phyloP scores from a whole-genome alignment of 2,888 invertebrate genomes.

The Tipula helvola region DNA sequence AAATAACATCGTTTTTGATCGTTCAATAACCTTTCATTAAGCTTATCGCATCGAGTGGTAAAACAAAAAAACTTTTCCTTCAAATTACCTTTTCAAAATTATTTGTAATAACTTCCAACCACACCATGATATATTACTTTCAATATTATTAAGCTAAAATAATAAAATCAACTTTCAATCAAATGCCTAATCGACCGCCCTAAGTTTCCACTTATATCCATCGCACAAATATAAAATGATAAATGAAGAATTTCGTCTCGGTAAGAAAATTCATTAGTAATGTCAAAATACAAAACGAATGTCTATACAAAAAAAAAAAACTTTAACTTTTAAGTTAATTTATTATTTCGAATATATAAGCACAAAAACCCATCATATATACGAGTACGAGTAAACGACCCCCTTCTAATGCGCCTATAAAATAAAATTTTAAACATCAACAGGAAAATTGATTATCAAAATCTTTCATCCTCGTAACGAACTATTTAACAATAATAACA shows the following conservation, averaged over 20 bases:
- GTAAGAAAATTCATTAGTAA: background rate
- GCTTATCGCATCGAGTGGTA: too few species aligned
- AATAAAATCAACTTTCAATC: background rate
- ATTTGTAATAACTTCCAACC: background rate
- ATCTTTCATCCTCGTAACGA: background rate
- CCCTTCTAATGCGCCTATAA: background rate
- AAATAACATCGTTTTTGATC: too few species aligned
- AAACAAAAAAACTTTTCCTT: background rate
- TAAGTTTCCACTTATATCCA: background rate
- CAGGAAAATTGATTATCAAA: background rate
- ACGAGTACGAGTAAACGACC: background rate
- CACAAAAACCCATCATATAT: background rate
- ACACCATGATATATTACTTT: background rate
- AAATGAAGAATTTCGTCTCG: background rate
- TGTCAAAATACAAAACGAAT: background rate
- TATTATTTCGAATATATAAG: background rate
- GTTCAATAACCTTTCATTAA: too few species aligned
- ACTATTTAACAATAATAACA: background rate
- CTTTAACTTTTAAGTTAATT: background rate
- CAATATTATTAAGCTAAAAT: background rate
- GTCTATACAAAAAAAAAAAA: background rate
- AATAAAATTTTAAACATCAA: background rate
- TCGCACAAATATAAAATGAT: background rate
- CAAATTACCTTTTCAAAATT: background rate
- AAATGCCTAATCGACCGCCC: background rate